Evolutionary conservation across 2,888 invertebrate species (phyloP), one percentile per base, ranked within the genome.

Genomic region (Drosophila helvetica): DNA sequence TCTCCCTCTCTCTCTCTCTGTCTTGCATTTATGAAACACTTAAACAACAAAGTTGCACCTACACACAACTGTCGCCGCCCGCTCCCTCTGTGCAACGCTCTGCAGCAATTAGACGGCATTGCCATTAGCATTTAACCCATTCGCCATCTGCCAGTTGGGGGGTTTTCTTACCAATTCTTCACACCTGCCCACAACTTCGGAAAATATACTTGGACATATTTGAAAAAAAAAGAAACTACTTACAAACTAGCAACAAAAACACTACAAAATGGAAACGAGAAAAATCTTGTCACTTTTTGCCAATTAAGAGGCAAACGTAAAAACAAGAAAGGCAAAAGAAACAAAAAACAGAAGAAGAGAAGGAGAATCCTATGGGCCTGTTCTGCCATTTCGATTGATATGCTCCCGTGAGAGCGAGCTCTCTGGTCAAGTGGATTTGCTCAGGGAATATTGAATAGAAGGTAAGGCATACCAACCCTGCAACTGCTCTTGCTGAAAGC

Each of bases 201-300:
- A 59, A 66, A 82, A 72, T 74, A 66, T 30, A 50, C 54, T 43
- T 56, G 33, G 50, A n/a, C 27, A 8, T 25, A 52, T 48, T 62
- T 51, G 47, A 51, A 18, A 43, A 54, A 51, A 50, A 58, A 48
- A 33, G 30, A 25, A 25, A 19, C 19, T 19, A 19, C n/a, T n/a
- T 19, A 2, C 22, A 27, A 61, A 38, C 38, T n/a, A 6, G 7
- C n/a, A 15, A 15, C 15, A 15, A 15, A 38, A 4, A 15, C 6
- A 6, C 15, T 6, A 38, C 38, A 52, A 70, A 78, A 58, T 67
- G 62, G 62, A 73, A 73, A 64, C 54, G 68, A 68, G 51, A 52
- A 70, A 60, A 61, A 75, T 76, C 79, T 79, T 76, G 87, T 79
- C 79, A 79, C 78, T 84, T 78, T 76, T 75, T 79, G 85, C 75